Evolutionary conservation across 2,797 vertebrate species (phyloP).

Genomic region (Sebastes aleutianus): DNA sequence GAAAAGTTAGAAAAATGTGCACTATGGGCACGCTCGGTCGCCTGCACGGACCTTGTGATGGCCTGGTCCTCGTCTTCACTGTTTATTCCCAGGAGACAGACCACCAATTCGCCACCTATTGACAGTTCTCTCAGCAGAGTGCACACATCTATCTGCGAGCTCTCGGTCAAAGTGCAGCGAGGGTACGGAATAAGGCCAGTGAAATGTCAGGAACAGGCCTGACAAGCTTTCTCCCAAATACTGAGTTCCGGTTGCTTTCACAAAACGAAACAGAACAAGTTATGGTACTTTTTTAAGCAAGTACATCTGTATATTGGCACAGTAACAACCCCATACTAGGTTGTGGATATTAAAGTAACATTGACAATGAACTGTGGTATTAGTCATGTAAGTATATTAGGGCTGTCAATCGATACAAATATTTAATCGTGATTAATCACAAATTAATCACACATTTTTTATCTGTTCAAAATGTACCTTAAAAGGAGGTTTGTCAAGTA

Average conservation of each 20-base stretch:
- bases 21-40: constrained; percentile 19
- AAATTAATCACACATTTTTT: no score
- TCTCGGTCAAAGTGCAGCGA: background rate
- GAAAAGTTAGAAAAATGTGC: constrained; percentile 57
- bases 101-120: background rate
- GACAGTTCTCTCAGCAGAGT: constrained; percentile 2
- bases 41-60: background rate
- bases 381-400: background rate
- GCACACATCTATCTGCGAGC: background rate
- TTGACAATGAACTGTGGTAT: background rate
- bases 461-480: no score
- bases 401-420: no score
- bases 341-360: background rate
- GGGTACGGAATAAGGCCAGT: background rate
- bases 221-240: background rate
- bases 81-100: constrained; percentile 20
- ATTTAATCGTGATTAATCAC: no score
- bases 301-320: background rate
- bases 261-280: background rate
- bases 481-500: no score
- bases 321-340: background rate
- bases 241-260: background rate
- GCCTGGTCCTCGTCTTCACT: background rate
- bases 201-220: background rate
- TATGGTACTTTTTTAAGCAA: background rate